Evolutionary conservation across 2,797 vertebrate species (phyloP).

Genomic region (Gymnodraco acuticeps): DNA sequence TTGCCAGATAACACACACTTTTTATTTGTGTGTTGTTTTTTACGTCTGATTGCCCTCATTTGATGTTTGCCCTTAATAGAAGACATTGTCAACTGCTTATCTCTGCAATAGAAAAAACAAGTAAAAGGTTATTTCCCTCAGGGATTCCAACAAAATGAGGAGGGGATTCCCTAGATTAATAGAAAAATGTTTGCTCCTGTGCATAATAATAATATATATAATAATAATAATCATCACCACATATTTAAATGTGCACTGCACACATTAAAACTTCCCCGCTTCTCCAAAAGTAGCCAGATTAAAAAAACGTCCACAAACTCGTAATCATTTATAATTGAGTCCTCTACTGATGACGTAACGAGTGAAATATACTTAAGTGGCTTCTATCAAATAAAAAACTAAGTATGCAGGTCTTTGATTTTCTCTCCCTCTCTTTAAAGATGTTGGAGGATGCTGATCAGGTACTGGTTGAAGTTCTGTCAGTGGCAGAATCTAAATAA

Average conservation of each 20-base stretch:
- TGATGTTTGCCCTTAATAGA: background rate
- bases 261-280: too few species aligned
- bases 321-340: too few species aligned
- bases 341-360: too few species aligned
- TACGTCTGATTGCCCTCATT: slow-evolving; percentile 5
- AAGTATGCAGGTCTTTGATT: slow-evolving; percentile 44
- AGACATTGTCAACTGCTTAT: background rate
- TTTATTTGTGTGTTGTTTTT: background rate
- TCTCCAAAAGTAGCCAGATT: too few species aligned
- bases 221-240: too few species aligned
- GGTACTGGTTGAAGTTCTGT: slow-evolving; percentile 76
- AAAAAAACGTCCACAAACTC: too few species aligned
- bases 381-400: background rate
- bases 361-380: too few species aligned
- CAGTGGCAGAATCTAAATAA: slow-evolving; percentile 39
- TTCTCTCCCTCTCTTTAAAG: slow-evolving; percentile 79
- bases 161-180: too few species aligned
- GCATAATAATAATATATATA: too few species aligned
- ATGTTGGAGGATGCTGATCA: slow-evolving; percentile 85
- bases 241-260: too few species aligned
- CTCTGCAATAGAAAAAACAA: background rate
- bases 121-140: background rate
- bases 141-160: too few species aligned
- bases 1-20: background rate
- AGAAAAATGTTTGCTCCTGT: too few species aligned